These are phyloP conservation scores for Verasper variegatus DNA, from an alignment of 2,113 vertebrate species.

Conservation along the genomic window DNA sequence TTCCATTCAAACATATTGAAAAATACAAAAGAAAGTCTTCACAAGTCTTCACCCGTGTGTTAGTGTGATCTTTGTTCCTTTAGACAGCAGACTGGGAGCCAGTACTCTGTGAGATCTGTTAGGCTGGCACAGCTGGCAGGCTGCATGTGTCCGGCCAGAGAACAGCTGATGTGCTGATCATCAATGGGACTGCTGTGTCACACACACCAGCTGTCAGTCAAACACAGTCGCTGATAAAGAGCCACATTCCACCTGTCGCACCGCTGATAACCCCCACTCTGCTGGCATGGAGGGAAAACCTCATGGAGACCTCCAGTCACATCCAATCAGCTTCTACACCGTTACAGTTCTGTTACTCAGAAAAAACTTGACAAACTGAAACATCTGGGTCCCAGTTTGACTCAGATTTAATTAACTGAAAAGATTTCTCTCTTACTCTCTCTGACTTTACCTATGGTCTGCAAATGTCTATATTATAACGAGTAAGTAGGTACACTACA, in stretches of 20 bases:
- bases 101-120: constrained; percentile 42
- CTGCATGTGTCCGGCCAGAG: constrained; percentile 81
- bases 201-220: constrained; percentile 84
- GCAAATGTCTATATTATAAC: no score
- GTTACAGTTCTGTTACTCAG: no score
- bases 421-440: no score
- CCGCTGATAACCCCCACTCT: not conserved
- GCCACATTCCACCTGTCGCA: not conserved
- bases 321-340: no score
- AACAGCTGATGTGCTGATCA: constrained; percentile 83
- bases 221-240: constrained; percentile 72
- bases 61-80: not conserved
- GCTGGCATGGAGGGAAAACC: no score
- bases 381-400: no score
- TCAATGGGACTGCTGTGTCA: constrained; percentile 85
- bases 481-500: no score
- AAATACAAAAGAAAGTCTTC: not conserved
- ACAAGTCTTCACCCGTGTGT: constrained; percentile 11
- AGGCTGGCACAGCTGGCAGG: constrained; percentile 84
- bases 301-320: no score
- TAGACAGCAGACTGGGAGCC: constrained; percentile 1
- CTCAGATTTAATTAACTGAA: no score
- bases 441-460: no score
- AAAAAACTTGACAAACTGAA: no score
- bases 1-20: no score